phyloP scores from a whole-genome alignment of 2,888 invertebrate species.

The Mesodorylaimus sp. region DNA sequence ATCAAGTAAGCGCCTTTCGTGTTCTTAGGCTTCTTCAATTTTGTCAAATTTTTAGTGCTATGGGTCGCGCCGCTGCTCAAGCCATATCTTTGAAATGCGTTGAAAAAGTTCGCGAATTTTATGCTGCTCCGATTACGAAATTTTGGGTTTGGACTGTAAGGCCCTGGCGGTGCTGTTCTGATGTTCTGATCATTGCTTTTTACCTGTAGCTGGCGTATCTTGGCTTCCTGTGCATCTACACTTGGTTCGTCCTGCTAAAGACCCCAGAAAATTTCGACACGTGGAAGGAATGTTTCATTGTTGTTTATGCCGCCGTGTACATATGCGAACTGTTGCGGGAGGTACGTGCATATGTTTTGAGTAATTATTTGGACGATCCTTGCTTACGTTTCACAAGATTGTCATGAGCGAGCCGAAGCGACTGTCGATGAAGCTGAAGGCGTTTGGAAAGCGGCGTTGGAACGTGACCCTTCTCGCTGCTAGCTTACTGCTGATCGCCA shows the following conservation, averaged over 20 bases:
- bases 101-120: slow-evolving; percentile 91
- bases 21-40: too few species aligned
- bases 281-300: slow-evolving; percentile 19
- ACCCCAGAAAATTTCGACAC: slow-evolving; percentile 36
- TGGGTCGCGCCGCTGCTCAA: too few species aligned
- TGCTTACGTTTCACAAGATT: too few species aligned
- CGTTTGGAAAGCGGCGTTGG: too few species aligned
- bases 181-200: too few species aligned
- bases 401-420: too few species aligned
- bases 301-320: slow-evolving; percentile 20
- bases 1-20: too few species aligned
- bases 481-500: slow-evolving; percentile 20
- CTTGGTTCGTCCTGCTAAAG: slow-evolving; percentile 22
- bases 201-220: slow-evolving; percentile 5
- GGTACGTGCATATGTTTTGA: too few species aligned
- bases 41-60: too few species aligned
- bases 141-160: slow-evolving; percentile 76
- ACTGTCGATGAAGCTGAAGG: too few species aligned
- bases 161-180: too few species aligned
- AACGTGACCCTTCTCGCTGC: slow-evolving; percentile 32
- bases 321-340: slow-evolving; percentile 24
- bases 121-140: slow-evolving; percentile 93
- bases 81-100: slow-evolving; percentile 43
- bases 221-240: slow-evolving; percentile 19
- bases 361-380: too few species aligned